These are phyloP conservation scores for Arctocebus calabarensis DNA, from an alignment of 2,797 vertebrate genomes.

Conservation along the genomic window DNA sequence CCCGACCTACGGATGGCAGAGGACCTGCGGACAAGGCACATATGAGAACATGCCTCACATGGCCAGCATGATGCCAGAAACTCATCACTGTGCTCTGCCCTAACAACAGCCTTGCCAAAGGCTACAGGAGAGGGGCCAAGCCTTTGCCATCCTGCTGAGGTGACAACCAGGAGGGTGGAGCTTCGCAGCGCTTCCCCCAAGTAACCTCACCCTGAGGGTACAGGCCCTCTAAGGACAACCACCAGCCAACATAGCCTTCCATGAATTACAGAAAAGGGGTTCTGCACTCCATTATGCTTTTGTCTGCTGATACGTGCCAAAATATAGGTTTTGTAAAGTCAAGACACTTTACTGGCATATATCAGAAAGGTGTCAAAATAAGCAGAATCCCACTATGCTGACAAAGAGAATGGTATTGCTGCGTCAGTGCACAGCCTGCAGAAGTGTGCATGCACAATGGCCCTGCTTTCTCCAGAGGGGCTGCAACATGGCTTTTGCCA, in stretches of 20 bases:
- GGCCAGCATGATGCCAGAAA: fast-evolving
- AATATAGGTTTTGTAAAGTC: not conserved
- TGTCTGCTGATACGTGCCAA: not conserved
- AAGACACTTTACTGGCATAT: fast-evolving
- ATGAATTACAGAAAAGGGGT: fast-evolving
- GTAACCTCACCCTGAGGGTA: no score
- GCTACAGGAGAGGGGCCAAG: not conserved
- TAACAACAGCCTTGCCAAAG: not conserved
- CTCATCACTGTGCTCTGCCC: not conserved
- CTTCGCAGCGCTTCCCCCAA: fast-evolving
- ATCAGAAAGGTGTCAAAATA: no score
- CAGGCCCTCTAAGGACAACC: not conserved
- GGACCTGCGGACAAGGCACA: constrained; percentile 84
- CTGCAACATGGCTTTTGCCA: fast-evolving
- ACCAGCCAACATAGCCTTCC: not conserved
- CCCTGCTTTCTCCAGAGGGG: not conserved
- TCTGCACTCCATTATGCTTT: not conserved
- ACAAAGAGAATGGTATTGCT: fast-evolving
- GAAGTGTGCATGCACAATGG: fast-evolving
- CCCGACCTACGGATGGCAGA: constrained; percentile 87
- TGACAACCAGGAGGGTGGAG: fast-evolving
- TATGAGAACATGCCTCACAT: not conserved
- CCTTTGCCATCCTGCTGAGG: not conserved
- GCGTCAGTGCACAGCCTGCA: fast-evolving
- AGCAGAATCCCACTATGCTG: fast-evolving